Percentiles rank a stretch among this genome's conserved stretches.
Evolutionary conservation across 2,113 vertebrate species (phyloP).

Genomic region (Lamprologus speciosus): DNA sequence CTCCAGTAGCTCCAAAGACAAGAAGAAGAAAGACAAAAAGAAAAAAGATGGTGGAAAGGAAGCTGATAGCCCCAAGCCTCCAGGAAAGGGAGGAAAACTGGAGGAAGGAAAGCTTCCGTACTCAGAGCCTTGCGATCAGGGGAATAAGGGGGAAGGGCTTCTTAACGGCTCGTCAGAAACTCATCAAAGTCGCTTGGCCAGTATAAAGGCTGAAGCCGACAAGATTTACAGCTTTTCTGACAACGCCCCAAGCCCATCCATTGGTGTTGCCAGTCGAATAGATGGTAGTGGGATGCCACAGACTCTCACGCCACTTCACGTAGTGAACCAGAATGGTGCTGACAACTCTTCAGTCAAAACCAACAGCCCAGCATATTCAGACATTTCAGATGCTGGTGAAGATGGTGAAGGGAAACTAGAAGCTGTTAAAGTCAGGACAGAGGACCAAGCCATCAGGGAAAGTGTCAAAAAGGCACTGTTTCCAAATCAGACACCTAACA

Average conservation of each 20-base stretch:
- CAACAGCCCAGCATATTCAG: slow-evolving; percentile 94
- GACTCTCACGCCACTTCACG: slow-evolving; percentile 84
- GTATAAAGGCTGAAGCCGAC: slow-evolving; percentile 96
- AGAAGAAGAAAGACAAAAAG: slow-evolving; percentile 99
- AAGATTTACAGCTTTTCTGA: slow-evolving; percentile 99
- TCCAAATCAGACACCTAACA: slow-evolving; percentile 80
- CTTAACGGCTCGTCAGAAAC: slow-evolving; percentile 89
- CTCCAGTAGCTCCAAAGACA: slow-evolving; percentile 88
- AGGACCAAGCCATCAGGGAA: slow-evolving; percentile 86
- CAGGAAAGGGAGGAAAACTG: slow-evolving; percentile 78
- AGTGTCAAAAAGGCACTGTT: slow-evolving; percentile 93
- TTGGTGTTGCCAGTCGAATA: slow-evolving; percentile 83
- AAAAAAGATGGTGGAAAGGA: slow-evolving; percentile 88
- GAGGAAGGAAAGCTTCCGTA: slow-evolving; percentile 93
- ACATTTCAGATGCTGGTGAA: slow-evolving; percentile 96
- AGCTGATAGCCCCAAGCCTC: slow-evolving; percentile 84
- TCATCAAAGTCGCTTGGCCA: slow-evolving; percentile 93
- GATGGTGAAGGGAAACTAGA: slow-evolving; percentile 92
- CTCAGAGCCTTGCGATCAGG: slow-evolving; percentile 79
- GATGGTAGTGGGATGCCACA: slow-evolving; percentile 81
- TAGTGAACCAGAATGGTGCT: slow-evolving; percentile 89
- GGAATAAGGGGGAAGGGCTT: slow-evolving; percentile 81
- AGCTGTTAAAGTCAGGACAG: slow-evolving; percentile 78
- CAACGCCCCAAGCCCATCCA: slow-evolving; percentile 95
- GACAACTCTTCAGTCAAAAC: slow-evolving; percentile 94